Evolutionary conservation across 53 echinoderm and acorn worm genomes (phyloP), one percentile per base, ranked within the genome.

Genomic region (Holothuria scabra): DNA sequence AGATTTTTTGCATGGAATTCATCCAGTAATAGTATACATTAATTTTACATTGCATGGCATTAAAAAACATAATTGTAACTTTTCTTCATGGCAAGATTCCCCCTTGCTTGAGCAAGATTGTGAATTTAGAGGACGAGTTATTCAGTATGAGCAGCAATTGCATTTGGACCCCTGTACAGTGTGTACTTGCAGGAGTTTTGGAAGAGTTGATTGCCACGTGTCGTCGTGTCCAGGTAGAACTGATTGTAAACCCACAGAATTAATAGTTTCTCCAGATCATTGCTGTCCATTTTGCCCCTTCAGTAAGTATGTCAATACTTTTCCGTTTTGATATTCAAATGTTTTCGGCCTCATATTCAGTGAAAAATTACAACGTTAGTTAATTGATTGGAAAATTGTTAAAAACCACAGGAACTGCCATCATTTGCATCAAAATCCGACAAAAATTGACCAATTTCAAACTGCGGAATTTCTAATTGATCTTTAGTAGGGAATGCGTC

Each of bases 251-350:
- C 33, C 20, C 2, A 20, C 29, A 12, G 34, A 67, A 19, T 31
- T 67, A 21, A 13, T 16, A 4, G 13, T 70, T 35, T 19, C 41
- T 13, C 34, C 9, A 0, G 37, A 32, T 22, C 16, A 10, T 3
- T 70, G 70, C 34, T 70, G 70, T 28, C 70, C 70, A 29, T 44
- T 28, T 21, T 70, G 70, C 34, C 41, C 70, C 3, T 34, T 14
- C 38, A 70, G 70, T 70, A 70, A 21, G 70, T 41, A 34, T 35
- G 16, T 70, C 0, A 30, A 63, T 60, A n/a, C n/a, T n/a, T n/a
- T 22, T 22, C 5, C 3, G 21, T 4, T 5, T 60, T 60, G 24
- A 8, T 35, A 35, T 35, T 35, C 35, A 4, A 35, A 48, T 48
- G 1, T 48, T 48, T 48, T 48, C n/a, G 12, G 11, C 48, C 12